Evolutionary conservation across 2,113 vertebrate genomes (phyloP), one percentile per base, ranked within the genome.

Genomic region (Reinhardtius hippoglossoides): DNA sequence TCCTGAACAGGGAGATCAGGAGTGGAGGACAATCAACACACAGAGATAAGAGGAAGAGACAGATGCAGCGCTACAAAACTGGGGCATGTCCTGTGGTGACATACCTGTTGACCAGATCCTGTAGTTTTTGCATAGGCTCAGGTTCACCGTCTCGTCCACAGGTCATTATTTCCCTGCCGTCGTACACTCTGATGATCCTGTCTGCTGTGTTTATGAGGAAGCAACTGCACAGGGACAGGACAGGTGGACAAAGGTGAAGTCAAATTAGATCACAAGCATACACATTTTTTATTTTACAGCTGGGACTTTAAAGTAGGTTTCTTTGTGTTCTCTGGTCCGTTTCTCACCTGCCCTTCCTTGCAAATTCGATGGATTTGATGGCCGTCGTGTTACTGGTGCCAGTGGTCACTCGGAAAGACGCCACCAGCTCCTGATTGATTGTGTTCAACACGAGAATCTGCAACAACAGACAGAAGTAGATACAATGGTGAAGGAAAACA

Each of bases 301-400:
- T 24, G n/a, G 5, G 54, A 12, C 12, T 21, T 24, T 23, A 10
- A 50, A 7, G 4, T 16, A 50, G 18, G 18, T 1, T 54, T 54
- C 2, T 13, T 20, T 5, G 23, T 26, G 61, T 2, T 3, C 9
- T 23, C 1, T 7, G 31, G 7, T 31, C 31, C 31, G 7, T 6
- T 31, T 31, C 90, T 96, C 82, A 99, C 98, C 97, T 99, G 69
- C 98, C 98, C 82, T 99, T 99, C 68, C 98, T 96, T 58, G 98
- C 98, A 88, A 99, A 99, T 78, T 99, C 98, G 9, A 99, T 99
- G 4, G 98, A 99, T 84, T 99, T 99, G 79, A 99, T 99, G 69
- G 98, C 98, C 0, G 98, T 99, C 75, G 98, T 99, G 94, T 99
- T 99, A 93, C 98, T 99, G 86, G 98, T 99, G 37, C 98, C 98